Evolutionary conservation across 2,113 vertebrate genomes (phyloP), one percentile per base, ranked within the genome.

Genomic region (Indri indri): DNA sequence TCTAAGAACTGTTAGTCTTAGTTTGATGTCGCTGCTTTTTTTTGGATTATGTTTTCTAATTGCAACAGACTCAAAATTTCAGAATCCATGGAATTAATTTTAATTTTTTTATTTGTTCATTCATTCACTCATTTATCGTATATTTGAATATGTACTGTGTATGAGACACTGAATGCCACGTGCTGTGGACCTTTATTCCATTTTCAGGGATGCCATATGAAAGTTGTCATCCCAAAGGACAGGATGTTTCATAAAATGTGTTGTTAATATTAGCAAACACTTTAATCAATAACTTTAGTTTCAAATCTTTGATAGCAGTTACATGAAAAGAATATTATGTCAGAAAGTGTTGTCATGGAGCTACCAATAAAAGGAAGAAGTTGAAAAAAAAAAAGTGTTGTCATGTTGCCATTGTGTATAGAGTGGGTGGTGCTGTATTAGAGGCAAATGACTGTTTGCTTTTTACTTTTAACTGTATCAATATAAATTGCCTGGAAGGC

Each of bases 401-500:
- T 90, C 32, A 23, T 34, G 5, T 61, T 96, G 93, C 90, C 16
- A 37, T 95, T 95, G 73, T 96, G 34, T 45, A 76, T 92, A 82
- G 0, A 73, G 77, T 96, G 95, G 90, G 95, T 96, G 95, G 96
- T 93, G 40, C 95, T 90, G 25, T 81, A 59, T 96, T 84, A 94
- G 47, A 97, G 80, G 80, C 84, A 90, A 71, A 74, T 90, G 90
- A 63, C 57, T 84, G 37, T 93, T 94, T 45, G 8, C 50, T 89
- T 87, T 93, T 81, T 87, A 89, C 95, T 94, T 96, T 96, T 52
- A 73, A 86, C 66, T 16, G 3, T 88, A 79, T 77, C 90, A 90
- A 86, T 92, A 66, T 96, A 85, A 96, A 90, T 85, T 97, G 73
- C 91, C 47, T 92, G 61, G 88, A 96, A 96, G 87, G 88, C 88